Base-by-base conservation (phyloP, 2,797 vertebrate species). In the Myotis vivesi region DNA sequence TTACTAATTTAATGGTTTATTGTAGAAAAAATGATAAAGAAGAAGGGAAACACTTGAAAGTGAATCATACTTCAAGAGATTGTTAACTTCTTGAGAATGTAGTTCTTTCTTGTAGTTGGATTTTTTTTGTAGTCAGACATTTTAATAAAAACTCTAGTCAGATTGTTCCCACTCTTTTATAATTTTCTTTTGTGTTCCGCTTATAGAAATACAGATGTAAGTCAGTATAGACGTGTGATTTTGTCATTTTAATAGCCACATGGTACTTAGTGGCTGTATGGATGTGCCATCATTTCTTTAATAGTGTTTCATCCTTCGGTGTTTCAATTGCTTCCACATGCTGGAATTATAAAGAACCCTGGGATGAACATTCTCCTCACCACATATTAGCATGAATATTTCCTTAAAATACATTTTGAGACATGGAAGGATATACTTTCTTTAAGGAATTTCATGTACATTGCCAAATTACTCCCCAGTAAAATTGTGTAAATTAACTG, bases 111-210 rank as follows among this genome's bases (percentile, higher is more conserved):
- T 36, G 28, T 13, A 79, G 72, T 85, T 28, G 30, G 3, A 62
- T 92, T 92, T 95, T 46, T 59, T 19, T 46, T 41, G 36, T 11
- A 79, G 77, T 81, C 30, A 33, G 5, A 68, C 80, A 36, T 76
- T 94, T 91, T 95, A 94, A 83, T 89, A 68, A 91, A 94, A 71
- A 76, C 22, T 80, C 8, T 55, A 81, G 76, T 81, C 36, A 73
- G n/a, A 46, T 57, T 64, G 1, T 91, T 72, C 30, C 20, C 5
- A 55, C 36, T 87, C 44, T 91, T 71, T 38, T 44, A n/a, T 30
- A 88, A 20, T 64, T 55, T 85, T 53, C 6, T 76, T 89, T 55
- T 83, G 36, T 72, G 46, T 25, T 77, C 44, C 0, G 9, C 55
- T 71, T 51, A 13, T 28, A 64, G 51, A 44, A 73, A 36, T 57